phyloP scores from a whole-genome alignment of 2,113 vertebrate genomes.

The Pluvialis apricaria region DNA sequence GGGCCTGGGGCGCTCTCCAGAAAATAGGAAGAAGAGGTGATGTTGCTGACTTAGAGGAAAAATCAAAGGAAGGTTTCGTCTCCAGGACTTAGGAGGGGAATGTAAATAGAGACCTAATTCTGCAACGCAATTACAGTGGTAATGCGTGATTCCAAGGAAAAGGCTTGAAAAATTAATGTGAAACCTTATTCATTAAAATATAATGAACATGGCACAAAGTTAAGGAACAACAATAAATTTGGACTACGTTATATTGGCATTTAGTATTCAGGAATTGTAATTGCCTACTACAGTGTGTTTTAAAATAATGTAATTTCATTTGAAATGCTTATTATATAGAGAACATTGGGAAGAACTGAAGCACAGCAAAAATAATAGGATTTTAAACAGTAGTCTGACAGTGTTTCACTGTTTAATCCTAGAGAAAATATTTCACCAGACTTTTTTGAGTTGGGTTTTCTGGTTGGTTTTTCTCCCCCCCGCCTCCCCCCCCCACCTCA shows the following conservation, averaged over 20 bases:
- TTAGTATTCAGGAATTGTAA: conserved; percentile 56
- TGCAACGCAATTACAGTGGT: background rate
- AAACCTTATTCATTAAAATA: conserved; percentile 57
- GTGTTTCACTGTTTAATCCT: conserved; percentile 4
- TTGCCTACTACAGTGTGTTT: conserved; percentile 46
- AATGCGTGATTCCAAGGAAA: background rate
- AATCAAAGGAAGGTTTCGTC: background rate
- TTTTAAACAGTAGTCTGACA: conserved; percentile 14
- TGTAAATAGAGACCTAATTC: conserved; percentile 30
- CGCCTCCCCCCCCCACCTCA: too few relatives aligned
- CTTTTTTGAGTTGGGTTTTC: too few relatives aligned
- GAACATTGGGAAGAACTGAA: conserved; percentile 48
- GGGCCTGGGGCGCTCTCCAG: background rate
- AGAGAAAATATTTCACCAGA: background rate
- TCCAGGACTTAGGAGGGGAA: background rate
- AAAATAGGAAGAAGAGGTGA: background rate
- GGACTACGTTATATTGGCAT: conserved; percentile 4
- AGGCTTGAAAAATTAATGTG: conserved; percentile 53
- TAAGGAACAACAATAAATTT: conserved; percentile 56
- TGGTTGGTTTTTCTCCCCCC: background rate
- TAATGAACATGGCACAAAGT: conserved; percentile 43
- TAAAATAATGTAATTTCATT: conserved; percentile 58
- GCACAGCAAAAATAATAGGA: conserved; percentile 38
- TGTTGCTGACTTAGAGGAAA: background rate
- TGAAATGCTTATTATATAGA: conserved; percentile 43